Conservation (phyloP, 1,140 invertebrate species). For the Geopemphigus sp. region DNA sequence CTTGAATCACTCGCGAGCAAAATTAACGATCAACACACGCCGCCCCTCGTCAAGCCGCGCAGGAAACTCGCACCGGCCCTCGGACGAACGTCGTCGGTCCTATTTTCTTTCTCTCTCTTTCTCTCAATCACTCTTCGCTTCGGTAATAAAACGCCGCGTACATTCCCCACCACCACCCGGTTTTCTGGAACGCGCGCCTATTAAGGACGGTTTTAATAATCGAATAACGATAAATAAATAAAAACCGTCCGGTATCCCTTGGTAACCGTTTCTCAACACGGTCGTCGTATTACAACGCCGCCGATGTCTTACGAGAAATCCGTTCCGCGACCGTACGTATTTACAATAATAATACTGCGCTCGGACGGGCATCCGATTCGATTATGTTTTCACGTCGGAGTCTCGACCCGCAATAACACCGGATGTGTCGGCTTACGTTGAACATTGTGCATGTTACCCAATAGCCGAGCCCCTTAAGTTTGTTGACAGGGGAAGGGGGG, state of each 20-base stretch:
- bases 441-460: too few relatives aligned
- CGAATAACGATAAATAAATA: background rate
- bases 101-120: background rate
- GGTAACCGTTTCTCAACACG: background rate
- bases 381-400: too few relatives aligned
- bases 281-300: background rate
- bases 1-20: background rate
- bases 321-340: background rate
- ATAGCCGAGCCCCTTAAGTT: too few relatives aligned
- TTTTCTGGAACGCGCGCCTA: background rate
- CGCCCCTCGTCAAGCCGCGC: background rate
- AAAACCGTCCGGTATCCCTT: slow-evolving; percentile 13
- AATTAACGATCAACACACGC: slow-evolving; percentile 2
- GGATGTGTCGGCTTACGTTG: too few relatives aligned
- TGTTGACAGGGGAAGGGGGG: too few relatives aligned
- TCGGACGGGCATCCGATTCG: too few relatives aligned
- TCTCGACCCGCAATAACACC: too few relatives aligned
- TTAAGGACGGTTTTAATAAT: slow-evolving; percentile 24
- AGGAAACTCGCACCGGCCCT: background rate
- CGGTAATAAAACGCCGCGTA: background rate
- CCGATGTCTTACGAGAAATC: background rate
- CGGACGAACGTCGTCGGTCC: background rate
- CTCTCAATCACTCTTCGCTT: background rate
- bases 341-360: too few relatives aligned
- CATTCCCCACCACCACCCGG: background rate